Evolutionary conservation across 2,888 invertebrate genomes (phyloP).

Genomic region (Tethea ocularis): DNA sequence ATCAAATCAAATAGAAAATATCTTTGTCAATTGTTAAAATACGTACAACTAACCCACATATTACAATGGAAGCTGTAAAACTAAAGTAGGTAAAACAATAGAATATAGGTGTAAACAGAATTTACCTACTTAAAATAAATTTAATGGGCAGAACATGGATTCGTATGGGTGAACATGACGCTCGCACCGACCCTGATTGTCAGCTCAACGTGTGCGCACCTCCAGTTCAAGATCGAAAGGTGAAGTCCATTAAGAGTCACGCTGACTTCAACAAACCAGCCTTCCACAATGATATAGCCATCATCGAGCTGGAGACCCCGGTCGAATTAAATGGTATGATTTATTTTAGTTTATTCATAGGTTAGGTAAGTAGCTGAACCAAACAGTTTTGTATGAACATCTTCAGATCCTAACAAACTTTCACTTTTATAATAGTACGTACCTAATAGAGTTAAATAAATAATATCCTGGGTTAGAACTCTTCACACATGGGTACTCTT

Average conservation of each 20-base stretch:
- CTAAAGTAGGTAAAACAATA: not conserved
- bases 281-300: constrained; percentile 84
- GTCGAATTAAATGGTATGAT: constrained; percentile 68
- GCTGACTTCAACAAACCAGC: constrained; percentile 72
- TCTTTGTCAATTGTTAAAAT: not conserved
- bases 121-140: constrained; percentile 5
- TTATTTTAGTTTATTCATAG: not conserved
- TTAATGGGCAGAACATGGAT: constrained; percentile 65
- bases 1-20: no score
- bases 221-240: constrained; percentile 67
- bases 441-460: no score
- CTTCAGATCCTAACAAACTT: no score
- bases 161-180: constrained; percentile 87
- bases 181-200: constrained; percentile 71
- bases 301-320: constrained; percentile 76
- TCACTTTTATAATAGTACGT: no score
- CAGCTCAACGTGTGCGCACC: constrained; percentile 65
- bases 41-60: not conserved
- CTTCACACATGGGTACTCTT: no score
- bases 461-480: no score
- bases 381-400: no score
- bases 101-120: not conserved
- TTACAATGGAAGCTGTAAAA: not conserved
- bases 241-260: constrained; percentile 75
- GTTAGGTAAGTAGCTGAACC: no score